A percentile compares a stretch with the other conserved stretches of the same genome.
Conservation (phyloP, 2,113 vertebrate species). For the Tricholaema leucomelas region DNA sequence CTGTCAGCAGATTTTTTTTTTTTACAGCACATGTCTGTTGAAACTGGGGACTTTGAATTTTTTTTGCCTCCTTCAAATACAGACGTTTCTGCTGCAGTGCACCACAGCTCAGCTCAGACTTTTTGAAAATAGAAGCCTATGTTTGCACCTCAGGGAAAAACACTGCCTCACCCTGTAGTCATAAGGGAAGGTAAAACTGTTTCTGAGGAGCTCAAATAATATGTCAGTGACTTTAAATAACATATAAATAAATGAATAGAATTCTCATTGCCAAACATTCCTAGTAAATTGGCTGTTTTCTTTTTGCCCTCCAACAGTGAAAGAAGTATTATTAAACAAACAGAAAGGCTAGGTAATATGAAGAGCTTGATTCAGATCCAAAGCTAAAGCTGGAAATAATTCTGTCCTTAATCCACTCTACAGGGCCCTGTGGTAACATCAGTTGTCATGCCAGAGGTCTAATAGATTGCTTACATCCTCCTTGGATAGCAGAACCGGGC, state of each 20-base stretch:
- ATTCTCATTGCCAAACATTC: neutral
- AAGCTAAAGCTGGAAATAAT: constrained; percentile 34
- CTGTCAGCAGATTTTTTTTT: neutral
- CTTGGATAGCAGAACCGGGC: neutral
- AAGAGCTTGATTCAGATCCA: neutral
- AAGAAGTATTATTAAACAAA: neutral
- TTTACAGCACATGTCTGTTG: neutral
- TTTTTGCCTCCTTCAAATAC: neutral
- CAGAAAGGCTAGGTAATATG: neutral
- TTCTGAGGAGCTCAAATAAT: neutral
- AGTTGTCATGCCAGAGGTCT: neutral
- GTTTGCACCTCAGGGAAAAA: neutral
- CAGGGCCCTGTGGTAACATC: constrained; percentile 7
- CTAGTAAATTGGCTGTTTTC: neutral
- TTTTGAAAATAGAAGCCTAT: neutral
- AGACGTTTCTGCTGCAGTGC: neutral
- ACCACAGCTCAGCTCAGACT: neutral
- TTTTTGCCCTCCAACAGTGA: neutral
- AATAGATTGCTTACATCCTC: neutral
- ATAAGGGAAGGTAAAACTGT: neutral
- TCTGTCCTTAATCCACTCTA: constrained; percentile 28
- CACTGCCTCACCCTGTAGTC: neutral
- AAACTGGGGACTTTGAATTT: neutral
- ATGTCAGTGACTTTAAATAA: neutral
- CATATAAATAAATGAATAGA: neutral